Base-by-base conservation (phyloP, 1,140 invertebrate genomes). In the Bombus fervidus region DNA sequence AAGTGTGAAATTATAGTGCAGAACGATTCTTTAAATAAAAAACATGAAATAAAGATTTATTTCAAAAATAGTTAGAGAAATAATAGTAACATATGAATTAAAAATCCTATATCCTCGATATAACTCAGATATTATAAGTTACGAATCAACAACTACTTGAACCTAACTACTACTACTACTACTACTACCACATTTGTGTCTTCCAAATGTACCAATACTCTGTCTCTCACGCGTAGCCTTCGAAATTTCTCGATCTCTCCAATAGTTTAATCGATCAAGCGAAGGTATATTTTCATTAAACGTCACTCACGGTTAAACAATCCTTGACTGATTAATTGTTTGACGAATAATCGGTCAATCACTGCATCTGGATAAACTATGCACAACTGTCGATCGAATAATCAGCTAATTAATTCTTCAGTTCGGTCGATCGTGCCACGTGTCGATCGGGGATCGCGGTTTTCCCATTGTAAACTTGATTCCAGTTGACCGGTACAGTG, bases 401-500 rank as follows among this genome's bases (percentile, higher is more conserved):
- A 31, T 79, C 31, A 41, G 12, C 62, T 34, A 43, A 66, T 10
- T 43, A 15, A n/a, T 77, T n/a, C 18, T 66, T 43, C 8, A 13
- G 13, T 37, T 62, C 41, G 41, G n/a, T 39, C 41, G 53, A 37
- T 66, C 22, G 59, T 47, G 15, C 41, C 71, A 34, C 28, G 57
- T 37, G 25, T 31, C 41, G 18, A 39, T 34, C 64, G 39, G 25
- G 75, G 75, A 91, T 91, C 86, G 59, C 81, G 72, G 53, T 89
- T 87, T 86, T 90, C 85, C 86, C 92, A 94, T 94, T 87, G 71
- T 86, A 83, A 92, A 88, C 89, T 94, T 94, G 89, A 94, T 96
- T 96, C 92, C 93, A 97, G 97, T 96, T 95, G 97, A 98, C 92
- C 96, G 97, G 92, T 97, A 98, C 92, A 98, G 98, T 95, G 98